Evolutionary conservation across 2,888 invertebrate species (phyloP).

Genomic region (Plagiodera versicolora): DNA sequence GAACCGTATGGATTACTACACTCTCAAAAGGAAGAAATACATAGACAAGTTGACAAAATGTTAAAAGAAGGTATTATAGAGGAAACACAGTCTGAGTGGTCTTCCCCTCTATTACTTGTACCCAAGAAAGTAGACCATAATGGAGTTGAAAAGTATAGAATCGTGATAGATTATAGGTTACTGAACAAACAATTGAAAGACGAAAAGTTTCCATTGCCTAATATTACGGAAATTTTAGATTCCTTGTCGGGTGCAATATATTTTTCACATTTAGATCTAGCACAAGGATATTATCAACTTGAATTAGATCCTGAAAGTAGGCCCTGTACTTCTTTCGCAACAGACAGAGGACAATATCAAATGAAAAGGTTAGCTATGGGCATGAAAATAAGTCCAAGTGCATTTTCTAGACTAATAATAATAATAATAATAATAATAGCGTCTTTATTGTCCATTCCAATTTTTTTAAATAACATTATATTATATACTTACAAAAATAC

Average conservation of each 20-base stretch:
- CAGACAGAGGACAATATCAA: conserved; percentile 37
- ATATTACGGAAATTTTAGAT: neutral
- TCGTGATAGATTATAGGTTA: neutral
- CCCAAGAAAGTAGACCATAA: conserved; percentile 29
- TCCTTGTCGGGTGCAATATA: neutral
- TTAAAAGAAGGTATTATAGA: conserved; percentile 33
- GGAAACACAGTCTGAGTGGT: conserved; percentile 30
- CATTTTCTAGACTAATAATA: conserved; percentile 37
- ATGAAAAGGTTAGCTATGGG: conserved; percentile 37
- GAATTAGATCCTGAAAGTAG: conserved; percentile 28
- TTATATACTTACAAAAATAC: too few species aligned
- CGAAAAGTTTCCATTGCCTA: conserved; percentile 3
- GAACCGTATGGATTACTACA: conserved; percentile 35
- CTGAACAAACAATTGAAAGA: neutral
- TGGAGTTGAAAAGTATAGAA: conserved; percentile 11
- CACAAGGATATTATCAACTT: conserved; percentile 36
- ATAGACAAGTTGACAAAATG: conserved; percentile 33
- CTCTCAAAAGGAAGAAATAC: conserved; percentile 33
- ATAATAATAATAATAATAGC: too few species aligned
- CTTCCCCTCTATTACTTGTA: conserved; percentile 30
- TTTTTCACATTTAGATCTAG: conserved; percentile 1
- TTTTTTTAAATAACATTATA: too few species aligned
- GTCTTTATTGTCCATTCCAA: too few species aligned
- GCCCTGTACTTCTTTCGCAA: conserved; percentile 35
- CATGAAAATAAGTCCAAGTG: conserved; percentile 34